These are phyloP conservation scores for Gonatopus flavifemur DNA, from an alignment of 1,140 invertebrate genomes.

Conservation along the genomic window DNA sequence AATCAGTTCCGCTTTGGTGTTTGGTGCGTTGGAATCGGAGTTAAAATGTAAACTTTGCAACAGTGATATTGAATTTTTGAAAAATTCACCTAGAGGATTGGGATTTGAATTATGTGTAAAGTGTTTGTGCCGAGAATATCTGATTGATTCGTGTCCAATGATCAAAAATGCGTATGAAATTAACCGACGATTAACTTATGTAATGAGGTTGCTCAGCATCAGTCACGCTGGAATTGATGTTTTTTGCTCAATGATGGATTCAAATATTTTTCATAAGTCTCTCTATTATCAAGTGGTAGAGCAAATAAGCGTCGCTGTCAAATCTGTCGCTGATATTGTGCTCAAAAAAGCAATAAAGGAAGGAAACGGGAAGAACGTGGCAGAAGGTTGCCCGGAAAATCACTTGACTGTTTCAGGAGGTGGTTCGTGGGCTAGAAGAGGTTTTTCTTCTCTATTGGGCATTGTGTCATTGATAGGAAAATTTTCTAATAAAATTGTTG, in stretches of 20 bases:
- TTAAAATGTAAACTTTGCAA: constrained; percentile 1
- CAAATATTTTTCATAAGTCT: not conserved
- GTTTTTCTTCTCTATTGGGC: constrained; percentile 14
- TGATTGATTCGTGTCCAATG: constrained; percentile 5
- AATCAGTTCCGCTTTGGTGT: not conserved
- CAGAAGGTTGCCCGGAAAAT: constrained; percentile 2
- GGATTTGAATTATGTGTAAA: not conserved
- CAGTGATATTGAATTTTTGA: not conserved
- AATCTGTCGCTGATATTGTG: not conserved
- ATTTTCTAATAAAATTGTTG: constrained; percentile 1
- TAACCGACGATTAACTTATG: not conserved
- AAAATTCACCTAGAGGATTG: not conserved
- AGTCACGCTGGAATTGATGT: constrained; percentile 1
- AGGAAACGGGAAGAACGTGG: constrained; percentile 8
- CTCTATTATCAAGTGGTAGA: constrained; percentile 1
- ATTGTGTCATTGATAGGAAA: constrained; percentile 12
- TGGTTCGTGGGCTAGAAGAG: constrained; percentile 21
- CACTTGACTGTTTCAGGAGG: constrained; percentile 23
- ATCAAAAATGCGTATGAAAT: too few relatives aligned
- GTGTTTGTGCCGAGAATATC: not conserved
- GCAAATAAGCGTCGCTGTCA: constrained; percentile 2
- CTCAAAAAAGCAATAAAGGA: constrained; percentile 8
- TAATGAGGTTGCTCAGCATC: not conserved
- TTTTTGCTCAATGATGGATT: constrained; percentile 4
- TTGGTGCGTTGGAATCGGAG: not conserved